These are phyloP conservation scores for Ischnus inquisitorius DNA, from an alignment of 2,888 invertebrate genomes.

Conservation along the genomic window DNA sequence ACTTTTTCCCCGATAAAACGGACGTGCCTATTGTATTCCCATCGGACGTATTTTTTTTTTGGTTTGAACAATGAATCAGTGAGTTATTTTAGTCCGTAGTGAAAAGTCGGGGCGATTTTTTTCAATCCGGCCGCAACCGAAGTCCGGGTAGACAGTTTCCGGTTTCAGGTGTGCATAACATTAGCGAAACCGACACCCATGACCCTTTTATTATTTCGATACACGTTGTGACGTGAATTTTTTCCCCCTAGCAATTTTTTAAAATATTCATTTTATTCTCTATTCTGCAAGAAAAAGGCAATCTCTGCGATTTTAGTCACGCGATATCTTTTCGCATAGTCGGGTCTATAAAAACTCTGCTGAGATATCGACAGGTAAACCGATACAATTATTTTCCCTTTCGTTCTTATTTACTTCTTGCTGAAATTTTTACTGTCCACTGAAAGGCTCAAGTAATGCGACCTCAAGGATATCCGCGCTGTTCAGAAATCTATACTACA, in stretches of 20 bases:
- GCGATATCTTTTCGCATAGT: neutral
- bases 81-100: too few relatives aligned
- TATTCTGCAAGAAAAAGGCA: neutral
- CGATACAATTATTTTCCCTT: neutral
- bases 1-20: too few relatives aligned
- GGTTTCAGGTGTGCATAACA: neutral
- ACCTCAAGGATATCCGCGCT: constrained; percentile 65
- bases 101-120: too few relatives aligned
- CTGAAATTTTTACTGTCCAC: neutral
- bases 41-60: too few relatives aligned
- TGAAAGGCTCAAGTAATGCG: constrained; percentile 53
- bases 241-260: neutral
- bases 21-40: too few relatives aligned
- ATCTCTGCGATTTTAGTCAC: neutral
- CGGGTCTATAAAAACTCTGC: neutral
- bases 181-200: neutral
- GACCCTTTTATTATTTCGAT: neutral
- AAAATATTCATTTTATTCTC: neutral
- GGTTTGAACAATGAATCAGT: too few relatives aligned
- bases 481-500: constrained; percentile 30
- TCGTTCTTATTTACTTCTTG: neutral
- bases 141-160: neutral
- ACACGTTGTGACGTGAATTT: neutral
- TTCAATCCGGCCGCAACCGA: too few relatives aligned
- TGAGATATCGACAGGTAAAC: neutral